Base-by-base conservation (phyloP, 2,797 vertebrate species). In the Notolabrus celidotus region DNA sequence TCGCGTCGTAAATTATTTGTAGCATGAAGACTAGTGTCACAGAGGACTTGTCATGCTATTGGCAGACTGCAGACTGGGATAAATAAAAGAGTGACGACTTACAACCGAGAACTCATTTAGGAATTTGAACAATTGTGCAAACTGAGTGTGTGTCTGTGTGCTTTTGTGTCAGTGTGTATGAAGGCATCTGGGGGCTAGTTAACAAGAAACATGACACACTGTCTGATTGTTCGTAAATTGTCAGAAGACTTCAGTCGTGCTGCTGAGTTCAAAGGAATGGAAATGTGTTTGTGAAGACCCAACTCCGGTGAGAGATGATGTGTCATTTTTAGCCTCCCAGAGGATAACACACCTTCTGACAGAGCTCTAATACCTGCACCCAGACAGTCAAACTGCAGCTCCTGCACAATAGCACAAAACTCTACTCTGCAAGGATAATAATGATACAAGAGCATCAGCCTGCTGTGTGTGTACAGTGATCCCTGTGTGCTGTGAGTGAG, bases 181-280 rank as follows among this genome's bases (percentile, higher is more conserved):
- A 14, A 34, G 63, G 60, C 66, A 54, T 83, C 70, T 33, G 33
- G 77, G 66, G 79, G 58, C 65, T 79, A 74, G 77, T 89, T 84
- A 82, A 86, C 79, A 81, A 78, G 67, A 80, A 82, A 75, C 71
- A 53, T 77, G 78, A 86, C 80, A 82, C 69, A 20, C 59, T 65
- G 71, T 77, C 64, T 77, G 66, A 89, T 87, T 85, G 79, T 86
- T 78, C 53, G 79, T 77, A 75, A 87, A 87, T 74, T 90, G 86
- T 85, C 87, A 86, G 76, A 77, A 79, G 61, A 68, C 74, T 72
- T 82, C 73, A 82, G 76, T 67, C n/a, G 59, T 64, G 74, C 45
- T 57, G 77, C 52, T 19, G 47, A 81, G 78, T 88, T 90, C 86
- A 92, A 92, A 91, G 87, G 46, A 63, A 92, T 87, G 82, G 76